Conservation (phyloP, 2,888 invertebrate species). For the Beris chalybata region DNA sequence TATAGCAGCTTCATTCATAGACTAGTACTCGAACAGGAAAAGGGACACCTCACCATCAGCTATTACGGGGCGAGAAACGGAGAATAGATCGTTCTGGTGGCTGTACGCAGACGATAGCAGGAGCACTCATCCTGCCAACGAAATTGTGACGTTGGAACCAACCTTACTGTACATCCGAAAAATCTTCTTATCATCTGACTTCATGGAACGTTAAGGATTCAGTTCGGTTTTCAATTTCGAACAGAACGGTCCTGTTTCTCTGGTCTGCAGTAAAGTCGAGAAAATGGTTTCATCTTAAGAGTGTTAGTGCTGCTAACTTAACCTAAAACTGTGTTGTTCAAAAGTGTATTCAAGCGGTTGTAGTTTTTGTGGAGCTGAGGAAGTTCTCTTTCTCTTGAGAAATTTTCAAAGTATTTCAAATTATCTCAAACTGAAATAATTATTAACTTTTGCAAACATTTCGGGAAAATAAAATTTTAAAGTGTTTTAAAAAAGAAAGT, state of each 20-base stretch:
- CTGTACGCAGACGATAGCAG: constrained; percentile 36
- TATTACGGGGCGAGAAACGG: constrained; percentile 17
- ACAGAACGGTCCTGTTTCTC: constrained; percentile 45
- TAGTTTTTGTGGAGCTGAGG: no score
- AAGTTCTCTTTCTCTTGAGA: no score
- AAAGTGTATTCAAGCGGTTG: not conserved
- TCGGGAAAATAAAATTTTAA: no score
- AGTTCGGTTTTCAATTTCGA: constrained; percentile 51
- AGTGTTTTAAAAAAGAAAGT: no score
- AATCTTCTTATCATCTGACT: constrained; percentile 34
- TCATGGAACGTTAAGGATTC: constrained; percentile 47
- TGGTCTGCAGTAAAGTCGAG: not conserved
- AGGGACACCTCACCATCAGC: not conserved
- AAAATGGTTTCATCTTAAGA: not conserved
- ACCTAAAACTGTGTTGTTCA: constrained; percentile 3
- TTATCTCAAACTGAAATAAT: no score
- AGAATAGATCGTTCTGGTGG: constrained; percentile 28
- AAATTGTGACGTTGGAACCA: constrained; percentile 42
- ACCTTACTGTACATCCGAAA: constrained; percentile 28
- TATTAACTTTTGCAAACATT: no score
- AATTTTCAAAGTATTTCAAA: no score
- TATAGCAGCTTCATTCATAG: constrained; percentile 34
- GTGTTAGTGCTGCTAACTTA: not conserved
- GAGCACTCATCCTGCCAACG: constrained; percentile 42
- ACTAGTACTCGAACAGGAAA: constrained; percentile 6